A percentile compares a stretch with the other conserved stretches of the same genome.
These are phyloP conservation scores for Bolborhynchus lineola DNA, from an alignment of 2,113 vertebrate species.

Conservation along the genomic window DNA sequence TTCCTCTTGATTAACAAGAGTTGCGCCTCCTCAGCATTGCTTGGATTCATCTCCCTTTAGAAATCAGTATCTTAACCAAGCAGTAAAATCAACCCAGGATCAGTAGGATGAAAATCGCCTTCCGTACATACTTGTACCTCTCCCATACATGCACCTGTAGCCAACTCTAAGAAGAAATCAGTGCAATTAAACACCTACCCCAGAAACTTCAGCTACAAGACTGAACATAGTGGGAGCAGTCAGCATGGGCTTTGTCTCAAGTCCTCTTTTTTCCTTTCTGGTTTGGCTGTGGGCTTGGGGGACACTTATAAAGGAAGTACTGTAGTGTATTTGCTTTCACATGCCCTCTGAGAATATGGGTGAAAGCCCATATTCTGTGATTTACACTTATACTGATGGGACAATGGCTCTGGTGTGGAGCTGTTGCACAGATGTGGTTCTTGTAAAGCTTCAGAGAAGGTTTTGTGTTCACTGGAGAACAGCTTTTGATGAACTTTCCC, in stretches of 20 bases:
- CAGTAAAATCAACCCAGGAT: neutral
- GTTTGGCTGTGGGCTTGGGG: neutral
- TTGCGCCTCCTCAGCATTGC: neutral
- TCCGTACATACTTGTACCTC: neutral
- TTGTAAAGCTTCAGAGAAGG: neutral
- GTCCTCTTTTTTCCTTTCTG: neutral
- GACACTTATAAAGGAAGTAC: accelerated
- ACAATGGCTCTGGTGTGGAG: neutral
- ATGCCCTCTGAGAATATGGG: neutral
- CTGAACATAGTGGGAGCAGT: accelerated
- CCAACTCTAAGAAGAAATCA: neutral
- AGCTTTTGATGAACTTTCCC: neutral
- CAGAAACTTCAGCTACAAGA: neutral
- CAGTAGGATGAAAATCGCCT: neutral
- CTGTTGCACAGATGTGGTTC: neutral
- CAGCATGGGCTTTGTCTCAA: neutral
- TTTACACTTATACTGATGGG: neutral
- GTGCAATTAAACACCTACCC: neutral
- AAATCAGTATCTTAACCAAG: neutral
- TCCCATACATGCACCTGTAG: neutral
- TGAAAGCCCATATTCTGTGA: neutral
- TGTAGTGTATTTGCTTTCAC: neutral
- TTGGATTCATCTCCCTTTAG: neutral
- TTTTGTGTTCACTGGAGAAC: neutral
- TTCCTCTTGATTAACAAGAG: neutral